Base-by-base conservation (phyloP, 2,888 invertebrate species). In the Theretra japonica region DNA sequence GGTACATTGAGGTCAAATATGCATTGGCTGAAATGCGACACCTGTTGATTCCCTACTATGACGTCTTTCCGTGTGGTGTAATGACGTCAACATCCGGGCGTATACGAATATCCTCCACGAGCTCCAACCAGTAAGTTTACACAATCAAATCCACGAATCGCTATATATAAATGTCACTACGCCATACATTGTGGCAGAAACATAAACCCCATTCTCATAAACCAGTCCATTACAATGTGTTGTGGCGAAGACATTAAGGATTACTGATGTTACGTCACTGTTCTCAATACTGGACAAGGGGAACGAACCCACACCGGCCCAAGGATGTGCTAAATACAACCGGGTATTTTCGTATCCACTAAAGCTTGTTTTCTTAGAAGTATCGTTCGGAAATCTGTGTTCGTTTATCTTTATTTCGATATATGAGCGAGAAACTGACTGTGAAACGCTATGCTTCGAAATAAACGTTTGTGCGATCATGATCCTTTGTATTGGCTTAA, bases 251-350 rank as follows among this genome's bases (percentile, higher is more conserved):
- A 60, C 60, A 60, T 30, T n/a, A 48, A 65, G 65, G 65, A 48
- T 62, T 48, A 65, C 23, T 48, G 6, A 15, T 5, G 41, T 65
- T 65, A 65, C 65, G 65, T 65, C 65, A 65, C 23, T 48, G 65
- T 65, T 65, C 65, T 23, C 65, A 48, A 48, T 65, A 77, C 73
- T 59, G 68, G 69, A 71, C 69, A 73, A 74, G 82, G 80, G 73
- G 78, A 83, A 82, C 74, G 82, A 83, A 79, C 83, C 75, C 75
- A 70, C 75, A 78, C 76, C 80, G 79, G 81, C 74, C 76, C 82
- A 83, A 83, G 83, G 83, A 83, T 80, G 65, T 17, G 65, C 65
- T 65, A 65, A 65, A 65, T 48, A 21, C 48, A 75, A 72, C 30
- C 71, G 74, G 23, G 68, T 79, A 76, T 77, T 76, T 77, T 69